A percentile compares a stretch with the other conserved stretches of the same genome.
These are phyloP conservation scores for Coelogynopora nodosa DNA, from an alignment of 2,888 invertebrate genomes.

Conservation along the genomic window DNA sequence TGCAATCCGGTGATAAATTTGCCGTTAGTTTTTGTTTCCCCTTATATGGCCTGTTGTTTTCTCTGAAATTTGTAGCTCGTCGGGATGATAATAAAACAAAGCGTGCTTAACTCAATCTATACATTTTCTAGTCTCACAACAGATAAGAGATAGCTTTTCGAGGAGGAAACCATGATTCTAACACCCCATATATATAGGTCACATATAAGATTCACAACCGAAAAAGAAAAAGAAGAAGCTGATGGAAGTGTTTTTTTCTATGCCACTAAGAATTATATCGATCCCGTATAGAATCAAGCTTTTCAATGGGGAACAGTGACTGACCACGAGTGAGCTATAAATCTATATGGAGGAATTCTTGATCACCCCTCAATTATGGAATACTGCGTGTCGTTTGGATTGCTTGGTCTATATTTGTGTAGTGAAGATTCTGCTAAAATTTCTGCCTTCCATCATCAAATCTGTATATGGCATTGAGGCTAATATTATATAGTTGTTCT, in stretches of 20 bases:
- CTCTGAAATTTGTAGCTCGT: too few relatives aligned
- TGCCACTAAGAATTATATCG: constrained; percentile 28
- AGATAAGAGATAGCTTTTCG: too few relatives aligned
- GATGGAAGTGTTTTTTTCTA: constrained; percentile 16
- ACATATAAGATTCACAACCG: constrained; percentile 10
- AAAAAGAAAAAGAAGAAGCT: background rate
- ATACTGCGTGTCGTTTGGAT: constrained; percentile 14
- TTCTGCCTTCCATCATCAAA: background rate
- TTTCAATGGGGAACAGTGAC: background rate
- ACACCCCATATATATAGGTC: background rate
- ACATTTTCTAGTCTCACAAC: background rate
- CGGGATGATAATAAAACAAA: background rate
- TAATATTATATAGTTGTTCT: too few relatives aligned
- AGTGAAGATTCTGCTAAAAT: constrained; percentile 1
- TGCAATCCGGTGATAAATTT: too few relatives aligned
- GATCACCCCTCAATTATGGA: constrained; percentile 31
- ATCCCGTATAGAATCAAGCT: background rate
- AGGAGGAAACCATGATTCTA: too few relatives aligned
- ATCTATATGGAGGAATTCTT: constrained; percentile 25
- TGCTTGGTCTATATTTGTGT: constrained; percentile 7
- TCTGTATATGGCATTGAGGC: too few relatives aligned
- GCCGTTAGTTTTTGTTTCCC: too few relatives aligned
- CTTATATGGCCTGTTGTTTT: too few relatives aligned
- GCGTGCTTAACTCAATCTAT: background rate
- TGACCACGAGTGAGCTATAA: constrained; percentile 25